These are phyloP conservation scores for Pipistrellus nathusii DNA, from an alignment of 2,797 vertebrate genomes.

Conservation along the genomic window DNA sequence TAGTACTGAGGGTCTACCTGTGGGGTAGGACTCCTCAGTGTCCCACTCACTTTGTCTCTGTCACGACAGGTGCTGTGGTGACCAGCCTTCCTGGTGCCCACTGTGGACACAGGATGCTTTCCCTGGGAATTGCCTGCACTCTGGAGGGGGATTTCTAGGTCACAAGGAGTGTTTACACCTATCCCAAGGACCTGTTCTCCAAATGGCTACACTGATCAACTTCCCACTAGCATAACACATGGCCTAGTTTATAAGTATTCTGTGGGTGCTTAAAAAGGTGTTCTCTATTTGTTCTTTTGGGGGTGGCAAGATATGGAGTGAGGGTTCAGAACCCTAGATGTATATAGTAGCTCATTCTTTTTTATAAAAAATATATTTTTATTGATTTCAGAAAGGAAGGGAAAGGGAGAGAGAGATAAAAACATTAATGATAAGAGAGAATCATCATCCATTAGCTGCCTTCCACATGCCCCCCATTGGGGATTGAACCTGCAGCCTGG, in stretches of 20 bases:
- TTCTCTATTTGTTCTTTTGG: background rate
- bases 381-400: no score
- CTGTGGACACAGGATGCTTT: rapidly evolving
- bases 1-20: background rate
- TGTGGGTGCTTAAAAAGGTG: background rate
- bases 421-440: no score
- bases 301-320: background rate
- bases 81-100: background rate
- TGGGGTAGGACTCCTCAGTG: rapidly evolving
- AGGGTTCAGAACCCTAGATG: background rate
- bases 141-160: background rate
- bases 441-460: no score
- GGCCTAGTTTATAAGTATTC: background rate
- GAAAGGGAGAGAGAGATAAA: no score
- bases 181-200: background rate
- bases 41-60: background rate
- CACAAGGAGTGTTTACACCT: background rate
- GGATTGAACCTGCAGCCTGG: no score
- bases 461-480: no score
- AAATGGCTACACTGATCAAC: background rate
- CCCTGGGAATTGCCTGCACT: background rate
- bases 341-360: background rate
- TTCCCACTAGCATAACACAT: background rate
- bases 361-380: no score
- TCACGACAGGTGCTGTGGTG: no score